Evolutionary conservation across 2,888 invertebrate genomes (phyloP).

Genomic region (Eupeodes luniger): DNA sequence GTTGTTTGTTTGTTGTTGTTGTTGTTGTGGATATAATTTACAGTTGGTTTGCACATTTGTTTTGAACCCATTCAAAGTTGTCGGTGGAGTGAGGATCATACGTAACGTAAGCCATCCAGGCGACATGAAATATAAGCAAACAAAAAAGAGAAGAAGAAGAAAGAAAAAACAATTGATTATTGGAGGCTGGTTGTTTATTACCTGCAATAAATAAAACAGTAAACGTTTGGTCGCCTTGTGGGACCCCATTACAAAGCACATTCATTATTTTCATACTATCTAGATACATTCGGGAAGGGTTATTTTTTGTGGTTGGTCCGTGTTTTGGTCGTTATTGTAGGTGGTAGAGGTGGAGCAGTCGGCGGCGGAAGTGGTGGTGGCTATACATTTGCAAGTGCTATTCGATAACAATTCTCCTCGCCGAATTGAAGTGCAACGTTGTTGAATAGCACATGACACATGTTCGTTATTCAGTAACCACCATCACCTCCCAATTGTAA

Average conservation of each 20-base stretch:
- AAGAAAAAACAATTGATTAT: constrained; percentile 67
- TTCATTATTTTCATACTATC: constrained; percentile 21
- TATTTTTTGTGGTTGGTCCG: constrained; percentile 27
- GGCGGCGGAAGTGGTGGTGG: background rate
- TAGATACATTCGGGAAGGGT: constrained; percentile 19
- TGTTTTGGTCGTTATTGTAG: too few relatives aligned
- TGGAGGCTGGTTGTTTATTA: constrained; percentile 65
- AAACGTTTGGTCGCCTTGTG: constrained; percentile 57
- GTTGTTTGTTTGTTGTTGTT: constrained; percentile 40
- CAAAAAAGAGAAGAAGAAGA: constrained; percentile 17
- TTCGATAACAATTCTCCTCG: background rate
- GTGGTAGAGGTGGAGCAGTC: too few relatives aligned
- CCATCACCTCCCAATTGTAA: constrained; percentile 33
- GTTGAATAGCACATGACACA: constrained; percentile 49
- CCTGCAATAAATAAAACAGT: constrained; percentile 66
- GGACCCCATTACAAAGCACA: constrained; percentile 48
- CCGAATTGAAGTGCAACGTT: constrained; percentile 41
- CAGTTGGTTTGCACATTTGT: constrained; percentile 53
- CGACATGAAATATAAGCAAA: constrained; percentile 58
- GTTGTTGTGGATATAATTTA: constrained; percentile 47
- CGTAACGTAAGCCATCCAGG: constrained; percentile 54
- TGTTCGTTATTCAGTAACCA: background rate
- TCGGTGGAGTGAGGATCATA: constrained; percentile 20
- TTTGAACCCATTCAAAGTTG: constrained; percentile 5
- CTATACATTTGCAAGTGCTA: background rate